A percentile compares a stretch with the other conserved stretches of the same genome.
phyloP scores from a whole-genome alignment of 2,113 vertebrate genomes.

The Oophaga pumilio region DNA sequence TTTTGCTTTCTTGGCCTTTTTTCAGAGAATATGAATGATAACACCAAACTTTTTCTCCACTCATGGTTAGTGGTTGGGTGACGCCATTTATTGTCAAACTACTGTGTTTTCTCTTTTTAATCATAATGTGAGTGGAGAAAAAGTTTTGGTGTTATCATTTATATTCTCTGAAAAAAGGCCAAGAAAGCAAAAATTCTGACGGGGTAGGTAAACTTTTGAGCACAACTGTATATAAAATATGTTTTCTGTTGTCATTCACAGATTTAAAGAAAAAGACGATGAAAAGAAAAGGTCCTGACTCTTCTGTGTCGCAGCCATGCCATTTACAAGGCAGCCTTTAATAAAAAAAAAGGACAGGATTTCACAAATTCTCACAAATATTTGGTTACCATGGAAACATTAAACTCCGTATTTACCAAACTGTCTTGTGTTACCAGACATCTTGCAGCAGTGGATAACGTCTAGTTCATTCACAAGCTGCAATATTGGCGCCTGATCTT shows the following conservation, averaged over 20 bases:
- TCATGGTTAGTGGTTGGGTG: no score
- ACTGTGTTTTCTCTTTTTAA: no score
- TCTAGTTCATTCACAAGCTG: conserved; percentile 15
- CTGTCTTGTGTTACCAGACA: conserved; percentile 24
- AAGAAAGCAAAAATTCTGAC: no score
- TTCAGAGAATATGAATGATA: no score
- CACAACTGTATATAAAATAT: neutral
- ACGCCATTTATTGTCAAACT: no score
- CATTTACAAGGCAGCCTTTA: conserved; percentile 23
- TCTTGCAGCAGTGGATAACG: neutral
- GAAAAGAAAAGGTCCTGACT: neutral
- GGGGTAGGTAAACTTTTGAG: no score
- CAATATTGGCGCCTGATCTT: neutral
- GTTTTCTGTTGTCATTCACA: neutral
- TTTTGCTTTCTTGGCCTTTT: no score
- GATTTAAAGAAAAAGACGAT: neutral
- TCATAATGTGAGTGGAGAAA: no score
- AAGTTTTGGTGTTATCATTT: no score
- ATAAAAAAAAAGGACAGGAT: conserved; percentile 15
- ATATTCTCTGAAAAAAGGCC: no score
- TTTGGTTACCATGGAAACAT: conserved; percentile 47
- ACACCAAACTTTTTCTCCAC: no score
- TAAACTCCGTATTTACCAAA: conserved; percentile 36
- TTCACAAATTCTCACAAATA: conserved; percentile 42
- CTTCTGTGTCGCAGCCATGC: neutral